Percentiles rank a stretch among this genome's conserved stretches.
Conservation (phyloP, 2,888 invertebrate genomes). For the Petrolisthes manimaculis region DNA sequence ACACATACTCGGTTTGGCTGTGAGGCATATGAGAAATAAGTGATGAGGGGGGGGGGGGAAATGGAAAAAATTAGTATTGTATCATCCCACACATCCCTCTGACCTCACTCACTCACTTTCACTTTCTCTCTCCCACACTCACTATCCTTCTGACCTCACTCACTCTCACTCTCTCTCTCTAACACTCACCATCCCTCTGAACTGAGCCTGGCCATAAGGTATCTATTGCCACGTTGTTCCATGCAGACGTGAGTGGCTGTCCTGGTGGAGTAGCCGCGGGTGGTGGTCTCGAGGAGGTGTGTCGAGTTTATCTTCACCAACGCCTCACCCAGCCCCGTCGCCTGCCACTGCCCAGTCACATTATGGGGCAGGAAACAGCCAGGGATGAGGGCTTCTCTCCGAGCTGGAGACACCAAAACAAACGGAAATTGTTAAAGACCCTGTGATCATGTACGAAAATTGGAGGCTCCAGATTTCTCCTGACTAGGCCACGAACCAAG, state of each 20-base stretch:
- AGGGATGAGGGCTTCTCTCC: slow-evolving; percentile 89
- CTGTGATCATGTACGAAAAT: not conserved
- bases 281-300: slow-evolving; percentile 94
- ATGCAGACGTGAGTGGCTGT: slow-evolving; percentile 92
- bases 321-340: slow-evolving; percentile 96
- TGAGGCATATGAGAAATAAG: slow-evolving; percentile 66
- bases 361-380: slow-evolving; percentile 93
- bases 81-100: not conserved
- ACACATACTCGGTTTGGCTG: slow-evolving; percentile 96
- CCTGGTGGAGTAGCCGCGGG: slow-evolving; percentile 90
- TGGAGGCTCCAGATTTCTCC: too few species aligned
- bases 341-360: slow-evolving; percentile 95
- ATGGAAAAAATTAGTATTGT: too few species aligned
- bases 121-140: slow-evolving; percentile 4
- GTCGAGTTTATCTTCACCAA: slow-evolving; percentile 94
- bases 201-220: slow-evolving; percentile 95
- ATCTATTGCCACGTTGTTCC: slow-evolving; percentile 88
- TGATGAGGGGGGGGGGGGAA: slow-evolving; percentile 64
- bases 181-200: slow-evolving; percentile 88
- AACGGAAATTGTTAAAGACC: too few species aligned
- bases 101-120: not conserved
- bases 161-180: not conserved
- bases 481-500: too few species aligned
- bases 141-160: slow-evolving; percentile 11
- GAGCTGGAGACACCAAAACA: slow-evolving; percentile 70